Evolutionary conservation across 2,797 vertebrate genomes (phyloP).

Genomic region (Megalops cyprinoides): DNA sequence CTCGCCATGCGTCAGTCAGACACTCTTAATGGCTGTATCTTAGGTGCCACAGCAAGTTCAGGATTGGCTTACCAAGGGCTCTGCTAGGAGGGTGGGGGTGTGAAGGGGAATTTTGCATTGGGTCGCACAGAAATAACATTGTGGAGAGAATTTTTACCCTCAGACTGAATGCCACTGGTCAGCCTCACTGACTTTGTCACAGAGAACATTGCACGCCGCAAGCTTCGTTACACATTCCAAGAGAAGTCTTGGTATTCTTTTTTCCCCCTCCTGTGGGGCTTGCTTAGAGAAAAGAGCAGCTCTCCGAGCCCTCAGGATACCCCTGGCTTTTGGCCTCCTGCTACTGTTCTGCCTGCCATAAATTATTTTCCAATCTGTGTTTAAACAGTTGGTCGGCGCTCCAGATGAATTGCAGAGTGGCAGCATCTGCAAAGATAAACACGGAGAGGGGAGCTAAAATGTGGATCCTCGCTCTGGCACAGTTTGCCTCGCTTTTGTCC

Average conservation of each 20-base stretch:
- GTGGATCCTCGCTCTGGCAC: slow-evolving; percentile 15
- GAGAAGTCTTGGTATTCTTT: background rate
- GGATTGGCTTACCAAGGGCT: no score
- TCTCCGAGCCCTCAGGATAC: background rate
- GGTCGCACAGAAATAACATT: background rate
- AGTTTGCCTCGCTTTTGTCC: slow-evolving; percentile 12
- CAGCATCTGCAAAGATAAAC: background rate
- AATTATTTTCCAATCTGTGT: slow-evolving; percentile 28
- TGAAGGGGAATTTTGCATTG: background rate
- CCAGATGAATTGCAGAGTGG: slow-evolving; percentile 19
- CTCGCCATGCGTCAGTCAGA: no score
- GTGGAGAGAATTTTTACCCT: background rate
- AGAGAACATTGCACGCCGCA: background rate
- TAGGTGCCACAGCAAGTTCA: background rate
- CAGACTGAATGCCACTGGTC: no score
- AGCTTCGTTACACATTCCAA: background rate
- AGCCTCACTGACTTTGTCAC: no score
- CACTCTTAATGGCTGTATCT: no score
- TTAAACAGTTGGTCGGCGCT: slow-evolving; percentile 21
- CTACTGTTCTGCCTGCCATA: background rate
- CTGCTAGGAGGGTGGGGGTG: no score
- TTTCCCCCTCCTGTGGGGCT: background rate
- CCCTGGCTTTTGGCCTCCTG: background rate
- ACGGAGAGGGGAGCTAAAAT: background rate
- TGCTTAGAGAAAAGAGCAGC: background rate